phyloP scores from a whole-genome alignment of 2,797 vertebrate genomes.

The Schizopygopsis pylzovi region DNA sequence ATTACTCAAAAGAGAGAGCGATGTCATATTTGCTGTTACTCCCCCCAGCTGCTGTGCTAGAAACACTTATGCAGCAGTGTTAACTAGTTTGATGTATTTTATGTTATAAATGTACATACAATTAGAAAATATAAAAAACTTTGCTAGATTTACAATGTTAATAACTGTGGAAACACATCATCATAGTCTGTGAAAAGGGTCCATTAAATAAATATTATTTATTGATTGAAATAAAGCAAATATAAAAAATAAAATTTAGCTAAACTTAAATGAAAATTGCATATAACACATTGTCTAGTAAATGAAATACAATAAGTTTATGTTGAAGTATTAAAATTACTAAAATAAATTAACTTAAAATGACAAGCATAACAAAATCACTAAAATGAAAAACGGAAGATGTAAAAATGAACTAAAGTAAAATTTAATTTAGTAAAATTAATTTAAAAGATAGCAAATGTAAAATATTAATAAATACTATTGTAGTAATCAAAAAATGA shows the following conservation, averaged over 20 bases:
- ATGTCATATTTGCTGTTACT: background rate
- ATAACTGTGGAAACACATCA: background rate
- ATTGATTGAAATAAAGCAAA: background rate
- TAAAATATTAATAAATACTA: background rate
- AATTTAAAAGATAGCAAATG: background rate
- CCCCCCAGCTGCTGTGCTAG: too few species aligned
- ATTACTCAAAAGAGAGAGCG: too few species aligned
- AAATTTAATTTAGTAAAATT: too few species aligned
- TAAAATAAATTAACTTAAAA: background rate
- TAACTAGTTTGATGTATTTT: background rate
- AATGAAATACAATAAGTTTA: background rate
- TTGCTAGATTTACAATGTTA: background rate
- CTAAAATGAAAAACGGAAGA: too few species aligned
- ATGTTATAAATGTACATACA: background rate
- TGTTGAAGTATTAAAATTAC: background rate
- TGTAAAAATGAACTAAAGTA: too few species aligned
- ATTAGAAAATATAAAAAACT: background rate
- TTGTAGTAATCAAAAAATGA: background rate
- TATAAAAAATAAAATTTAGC: too few species aligned
- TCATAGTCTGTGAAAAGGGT: background rate
- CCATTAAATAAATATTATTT: background rate
- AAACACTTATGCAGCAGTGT: background rate
- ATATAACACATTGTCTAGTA: background rate
- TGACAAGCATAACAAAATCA: too few species aligned
- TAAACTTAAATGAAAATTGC: too few species aligned